phyloP scores from a whole-genome alignment of 35 echinoderm and acorn worm species.

The Apostichopus japonicus region DNA sequence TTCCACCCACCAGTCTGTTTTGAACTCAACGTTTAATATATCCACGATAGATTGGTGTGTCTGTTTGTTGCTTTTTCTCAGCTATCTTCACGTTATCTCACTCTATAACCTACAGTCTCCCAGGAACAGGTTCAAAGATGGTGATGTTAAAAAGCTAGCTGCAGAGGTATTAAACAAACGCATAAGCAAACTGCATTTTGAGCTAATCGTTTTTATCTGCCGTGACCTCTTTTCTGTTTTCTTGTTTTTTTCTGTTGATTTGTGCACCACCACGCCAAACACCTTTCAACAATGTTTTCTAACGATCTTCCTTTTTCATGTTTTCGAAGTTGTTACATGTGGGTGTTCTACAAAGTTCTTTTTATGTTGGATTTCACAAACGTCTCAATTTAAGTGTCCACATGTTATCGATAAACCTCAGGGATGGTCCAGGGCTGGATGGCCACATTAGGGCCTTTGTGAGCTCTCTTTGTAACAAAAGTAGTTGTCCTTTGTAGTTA shows the following conservation, averaged over 20 bases:
- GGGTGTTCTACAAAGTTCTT: not conserved
- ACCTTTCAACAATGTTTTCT: not conserved
- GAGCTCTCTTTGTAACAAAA: no score
- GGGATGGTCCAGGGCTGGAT: no score
- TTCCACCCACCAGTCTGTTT: not conserved
- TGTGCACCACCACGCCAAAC: not conserved
- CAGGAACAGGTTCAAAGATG: slow-evolving; percentile 22
- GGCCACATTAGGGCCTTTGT: no score
- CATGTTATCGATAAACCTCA: no score
- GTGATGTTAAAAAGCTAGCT: slow-evolving; percentile 5
- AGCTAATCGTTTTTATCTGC: not conserved
- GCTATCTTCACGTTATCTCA: slow-evolving; percentile 11
- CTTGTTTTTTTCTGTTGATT: not conserved
- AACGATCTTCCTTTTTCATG: not conserved
- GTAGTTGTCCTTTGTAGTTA: no score
- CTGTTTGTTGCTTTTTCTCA: slow-evolving; percentile 12
- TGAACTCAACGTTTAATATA: not conserved
- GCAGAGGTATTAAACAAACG: slow-evolving; percentile 28
- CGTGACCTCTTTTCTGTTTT: not conserved
- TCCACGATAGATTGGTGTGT: not conserved
- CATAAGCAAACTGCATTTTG: slow-evolving; percentile 15
- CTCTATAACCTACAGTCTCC: slow-evolving; percentile 48
- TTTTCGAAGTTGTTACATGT: not conserved
- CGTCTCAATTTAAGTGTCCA: no score
- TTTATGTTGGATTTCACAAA: no score